Evolutionary conservation across 2,113 vertebrate species (phyloP).

Genomic region (Perca fluviatilis): DNA sequence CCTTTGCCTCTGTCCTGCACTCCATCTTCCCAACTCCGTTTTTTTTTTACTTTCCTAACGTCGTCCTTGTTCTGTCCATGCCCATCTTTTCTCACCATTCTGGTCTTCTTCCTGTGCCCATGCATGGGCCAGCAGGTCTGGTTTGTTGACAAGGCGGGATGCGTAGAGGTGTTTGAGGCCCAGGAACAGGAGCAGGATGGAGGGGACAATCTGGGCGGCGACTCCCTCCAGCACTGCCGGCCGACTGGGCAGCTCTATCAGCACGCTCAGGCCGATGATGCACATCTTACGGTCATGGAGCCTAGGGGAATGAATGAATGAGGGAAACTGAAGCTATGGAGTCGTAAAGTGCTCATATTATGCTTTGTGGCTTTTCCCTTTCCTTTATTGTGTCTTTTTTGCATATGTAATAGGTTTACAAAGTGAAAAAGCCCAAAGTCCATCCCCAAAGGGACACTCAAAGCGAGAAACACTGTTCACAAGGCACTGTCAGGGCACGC

Average conservation of each 20-base stretch:
- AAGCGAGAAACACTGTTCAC: too few species aligned
- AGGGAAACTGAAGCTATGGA: background rate
- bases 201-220: conserved; percentile 92
- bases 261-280: conserved; percentile 95
- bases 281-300: conserved; percentile 98
- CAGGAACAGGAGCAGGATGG: conserved; percentile 95
- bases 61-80: background rate
- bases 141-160: conserved; percentile 88
- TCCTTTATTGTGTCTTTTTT: too few species aligned
- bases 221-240: conserved; percentile 90
- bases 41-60: background rate
- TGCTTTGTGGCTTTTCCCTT: too few species aligned
- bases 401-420: too few species aligned
- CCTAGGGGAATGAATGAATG: conserved; percentile 71
- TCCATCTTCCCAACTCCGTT: background rate
- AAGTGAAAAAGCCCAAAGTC: too few species aligned
- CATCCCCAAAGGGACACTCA: too few species aligned
- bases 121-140: conserved; percentile 81
- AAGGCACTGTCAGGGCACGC: too few species aligned
- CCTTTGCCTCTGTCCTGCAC: background rate
- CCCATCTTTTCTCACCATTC: conserved; percentile 87
- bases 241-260: conserved; percentile 92
- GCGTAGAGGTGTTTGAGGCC: conserved; percentile 95
- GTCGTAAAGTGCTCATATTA: background rate
- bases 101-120: conserved; percentile 89